Percentiles rank a stretch among this genome's conserved stretches.
Evolutionary conservation across 2,797 vertebrate genomes (phyloP).

Genomic region (Rhynchotus rufescens): DNA sequence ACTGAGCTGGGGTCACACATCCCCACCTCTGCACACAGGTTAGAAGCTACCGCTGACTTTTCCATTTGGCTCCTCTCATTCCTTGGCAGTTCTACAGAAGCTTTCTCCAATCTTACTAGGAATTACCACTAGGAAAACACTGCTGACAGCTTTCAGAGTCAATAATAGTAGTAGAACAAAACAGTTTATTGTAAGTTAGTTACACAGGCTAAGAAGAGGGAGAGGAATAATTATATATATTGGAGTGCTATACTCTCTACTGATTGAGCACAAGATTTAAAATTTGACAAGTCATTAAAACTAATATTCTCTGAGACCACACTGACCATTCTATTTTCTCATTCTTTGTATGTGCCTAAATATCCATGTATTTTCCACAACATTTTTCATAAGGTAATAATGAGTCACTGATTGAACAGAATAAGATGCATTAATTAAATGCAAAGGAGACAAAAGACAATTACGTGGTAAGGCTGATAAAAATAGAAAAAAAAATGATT

Average conservation of each 20-base stretch:
- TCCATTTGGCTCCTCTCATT: background rate
- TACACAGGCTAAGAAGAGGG: background rate
- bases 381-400: conserved; percentile 8
- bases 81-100: background rate
- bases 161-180: background rate
- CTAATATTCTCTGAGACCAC: background rate
- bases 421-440: conserved; percentile 57
- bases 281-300: background rate
- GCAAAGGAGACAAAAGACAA: conserved; percentile 59
- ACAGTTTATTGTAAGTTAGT: background rate
- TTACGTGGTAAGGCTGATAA: conserved; percentile 23
- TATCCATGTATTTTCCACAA: background rate
- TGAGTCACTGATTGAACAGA: conserved; percentile 42
- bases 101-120: background rate
- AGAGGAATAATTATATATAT: background rate
- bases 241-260: background rate
- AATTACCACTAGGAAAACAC: background rate
- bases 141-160: background rate
- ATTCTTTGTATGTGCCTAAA: background rate
- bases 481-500: conserved; percentile 38
- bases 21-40: background rate
- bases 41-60: background rate
- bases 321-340: background rate
- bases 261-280: background rate
- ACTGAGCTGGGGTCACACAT: background rate